Base-by-base conservation (phyloP, 2,797 vertebrate species). In the Geotrypetes seraphini region DNA sequence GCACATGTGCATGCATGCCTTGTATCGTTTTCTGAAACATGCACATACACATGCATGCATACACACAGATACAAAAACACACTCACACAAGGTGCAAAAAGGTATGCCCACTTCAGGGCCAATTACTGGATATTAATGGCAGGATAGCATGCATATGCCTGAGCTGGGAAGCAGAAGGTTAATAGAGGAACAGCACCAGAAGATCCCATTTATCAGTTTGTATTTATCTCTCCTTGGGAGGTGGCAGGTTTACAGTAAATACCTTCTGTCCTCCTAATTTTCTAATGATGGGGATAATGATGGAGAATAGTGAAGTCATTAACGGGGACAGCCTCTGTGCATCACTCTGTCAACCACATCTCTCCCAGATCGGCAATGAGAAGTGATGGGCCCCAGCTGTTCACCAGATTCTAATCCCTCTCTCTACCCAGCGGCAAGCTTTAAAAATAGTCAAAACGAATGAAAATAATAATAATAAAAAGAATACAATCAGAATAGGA, bases 161-260 rank as follows among this genome's bases (percentile, higher is more conserved):
- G 73, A 83, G 77, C 83, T 80, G 87, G 83, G 81, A 92, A 91
- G 81, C 88, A 86, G 88, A 90, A 96, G 93, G 92, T 96, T 97
- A 94, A 94, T 92, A 85, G 88, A 90, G 58, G 82, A 90, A 86
- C 89, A 82, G 83, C 81, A 72, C 86, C 84, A 86, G 78, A 72
- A 84, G 78, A 89, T 87, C 83, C 70, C 91, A 97, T 98, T 95
- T 91, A 98, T 98, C 95, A 96, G 91, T 87, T 91, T 90, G 90
- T 96, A 95, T 97, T 98, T 97, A 94, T 94, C 91, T 95, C 94
- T 97, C 92, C 89, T 94, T 90, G 91, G 95, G 93, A 90, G 92
- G 91, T 94, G 95, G 91, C 93, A 96, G 92, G 88, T 94, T 96
- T 97, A 96, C 93, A 96, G 93, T 97, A 98, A 98, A 97, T 97